Evolutionary conservation across 2,888 invertebrate genomes (phyloP).

Genomic region (Dendrolimus houi): DNA sequence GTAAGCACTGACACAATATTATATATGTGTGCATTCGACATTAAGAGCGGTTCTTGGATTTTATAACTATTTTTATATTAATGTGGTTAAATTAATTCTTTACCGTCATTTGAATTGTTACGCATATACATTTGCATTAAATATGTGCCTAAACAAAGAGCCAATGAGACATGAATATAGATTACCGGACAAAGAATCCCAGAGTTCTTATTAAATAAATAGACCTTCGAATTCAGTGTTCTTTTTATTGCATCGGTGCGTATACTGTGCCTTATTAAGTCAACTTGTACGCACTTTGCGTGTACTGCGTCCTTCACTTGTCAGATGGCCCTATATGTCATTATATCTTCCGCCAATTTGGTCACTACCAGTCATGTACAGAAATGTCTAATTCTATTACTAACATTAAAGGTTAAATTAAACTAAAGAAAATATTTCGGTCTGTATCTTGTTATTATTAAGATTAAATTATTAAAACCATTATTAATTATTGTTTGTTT

Average conservation of each 20-base stretch:
- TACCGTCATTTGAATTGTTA: not conserved
- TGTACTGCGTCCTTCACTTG: conserved; percentile 51
- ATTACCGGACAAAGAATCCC: conserved; percentile 24
- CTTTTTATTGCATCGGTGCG: conserved; percentile 26
- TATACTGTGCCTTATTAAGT: conserved; percentile 28
- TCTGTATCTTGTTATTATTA: too few species aligned
- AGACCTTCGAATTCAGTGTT: conserved; percentile 12
- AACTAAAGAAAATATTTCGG: too few species aligned
- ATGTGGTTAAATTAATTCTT: not conserved
- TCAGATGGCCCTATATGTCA: conserved; percentile 35
- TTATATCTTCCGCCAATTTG: conserved; percentile 46
- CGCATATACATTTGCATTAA: not conserved
- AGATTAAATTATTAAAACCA: too few species aligned
- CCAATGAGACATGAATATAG: conserved; percentile 14
- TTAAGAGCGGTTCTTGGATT: conserved; percentile 10
- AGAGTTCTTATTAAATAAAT: conserved; percentile 1
- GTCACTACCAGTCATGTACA: conserved; percentile 17
- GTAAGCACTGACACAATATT: conserved; percentile 49
- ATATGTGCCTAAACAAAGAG: conserved; percentile 9
- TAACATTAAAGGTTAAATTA: too few species aligned
- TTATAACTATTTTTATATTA: not conserved
- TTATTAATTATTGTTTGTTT: too few species aligned
- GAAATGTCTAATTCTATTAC: too few species aligned
- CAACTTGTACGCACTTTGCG: conserved; percentile 55
- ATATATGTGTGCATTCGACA: conserved; percentile 13